Conservation (phyloP, 2,888 invertebrate genomes). For the Atherix ibis region DNA sequence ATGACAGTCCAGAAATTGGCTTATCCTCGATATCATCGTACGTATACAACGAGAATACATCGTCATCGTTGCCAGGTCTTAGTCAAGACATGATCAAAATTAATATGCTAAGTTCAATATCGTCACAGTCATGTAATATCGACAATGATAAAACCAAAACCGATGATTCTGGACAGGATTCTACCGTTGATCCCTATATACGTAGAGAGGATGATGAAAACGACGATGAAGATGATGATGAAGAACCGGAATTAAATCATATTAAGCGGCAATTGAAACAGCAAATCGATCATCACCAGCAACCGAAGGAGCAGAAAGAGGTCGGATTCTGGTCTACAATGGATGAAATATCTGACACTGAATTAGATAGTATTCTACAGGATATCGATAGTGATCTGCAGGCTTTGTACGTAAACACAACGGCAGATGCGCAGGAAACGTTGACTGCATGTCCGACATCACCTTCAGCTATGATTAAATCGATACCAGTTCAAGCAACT, state of each 20-base stretch:
- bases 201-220: no score
- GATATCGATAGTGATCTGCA: conserved; percentile 27
- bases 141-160: neutral
- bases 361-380: conserved; percentile 31
- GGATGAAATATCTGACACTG: conserved; percentile 34
- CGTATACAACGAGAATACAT: conserved; percentile 11
- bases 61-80: conserved; percentile 10
- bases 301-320: neutral
- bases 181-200: no score
- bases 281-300: neutral
- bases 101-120: conserved; percentile 12
- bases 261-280: no score
- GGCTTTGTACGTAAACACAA: neutral
- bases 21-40: conserved; percentile 26
- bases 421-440: neutral
- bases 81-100: conserved; percentile 12
- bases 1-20: conserved; percentile 16
- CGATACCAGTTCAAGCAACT: conserved; percentile 12
- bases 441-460: neutral
- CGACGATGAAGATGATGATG: neutral
- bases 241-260: neutral
- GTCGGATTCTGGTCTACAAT: conserved; percentile 31
- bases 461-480: neutral
- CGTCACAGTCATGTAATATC: conserved; percentile 8
- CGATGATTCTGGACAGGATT: no score